phyloP scores from a whole-genome alignment of 1,140 invertebrate species.

The Macrocentrus cingulum region DNA sequence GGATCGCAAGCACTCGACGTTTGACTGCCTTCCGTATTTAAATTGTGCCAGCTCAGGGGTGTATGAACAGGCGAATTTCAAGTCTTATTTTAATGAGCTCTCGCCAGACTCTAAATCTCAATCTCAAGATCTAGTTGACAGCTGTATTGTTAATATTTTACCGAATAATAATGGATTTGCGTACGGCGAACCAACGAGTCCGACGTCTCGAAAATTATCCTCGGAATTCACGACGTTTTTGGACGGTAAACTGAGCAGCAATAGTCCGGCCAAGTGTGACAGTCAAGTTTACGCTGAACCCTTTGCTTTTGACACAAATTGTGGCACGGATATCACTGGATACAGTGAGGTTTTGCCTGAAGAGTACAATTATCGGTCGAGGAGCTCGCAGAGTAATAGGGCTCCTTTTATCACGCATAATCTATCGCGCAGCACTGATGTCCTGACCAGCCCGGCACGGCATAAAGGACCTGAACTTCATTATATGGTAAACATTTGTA shows the following conservation, averaged over 20 bases:
- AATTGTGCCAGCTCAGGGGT: constrained; percentile 52
- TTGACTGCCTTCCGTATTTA: constrained; percentile 60
- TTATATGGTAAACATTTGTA: constrained; percentile 49
- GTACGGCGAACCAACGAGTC: constrained; percentile 24
- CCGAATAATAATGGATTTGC: constrained; percentile 15
- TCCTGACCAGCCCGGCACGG: no score
- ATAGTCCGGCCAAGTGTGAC: constrained; percentile 26
- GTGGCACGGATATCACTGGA: constrained; percentile 26
- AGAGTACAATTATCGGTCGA: constrained; percentile 28
- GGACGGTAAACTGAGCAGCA: constrained; percentile 30
- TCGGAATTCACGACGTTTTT: constrained; percentile 27
- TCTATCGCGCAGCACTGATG: no score
- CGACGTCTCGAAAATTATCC: constrained; percentile 26
- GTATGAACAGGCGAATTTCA: constrained; percentile 30
- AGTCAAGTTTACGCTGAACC: constrained; percentile 59
- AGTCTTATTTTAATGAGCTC: constrained; percentile 22
- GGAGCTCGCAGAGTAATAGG: constrained; percentile 30
- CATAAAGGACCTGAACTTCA: constrained; percentile 39
- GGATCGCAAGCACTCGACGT: constrained; percentile 27
- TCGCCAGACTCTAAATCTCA: constrained; percentile 18
- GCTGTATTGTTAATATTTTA: constrained; percentile 19
- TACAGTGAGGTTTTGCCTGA: constrained; percentile 18
- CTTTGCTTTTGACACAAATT: constrained; percentile 38
- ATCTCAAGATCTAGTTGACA: constrained; percentile 21
- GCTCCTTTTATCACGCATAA: no score